Percentiles rank a stretch among this genome's conserved stretches.
Conservation (phyloP, 2,797 vertebrate genomes). For the Tapera naevia region DNA sequence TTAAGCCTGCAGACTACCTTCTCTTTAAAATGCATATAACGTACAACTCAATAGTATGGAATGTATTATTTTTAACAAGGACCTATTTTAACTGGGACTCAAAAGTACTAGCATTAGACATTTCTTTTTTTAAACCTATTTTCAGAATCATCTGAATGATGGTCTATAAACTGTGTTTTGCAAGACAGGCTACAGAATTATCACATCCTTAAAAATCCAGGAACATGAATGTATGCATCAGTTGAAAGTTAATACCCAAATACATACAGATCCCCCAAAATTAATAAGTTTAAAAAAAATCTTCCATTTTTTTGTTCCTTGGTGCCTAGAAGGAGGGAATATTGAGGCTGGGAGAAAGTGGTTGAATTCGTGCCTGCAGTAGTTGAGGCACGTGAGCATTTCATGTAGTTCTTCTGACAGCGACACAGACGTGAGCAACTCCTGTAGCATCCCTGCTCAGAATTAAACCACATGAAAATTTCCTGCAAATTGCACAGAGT, state of each 20-base stretch:
- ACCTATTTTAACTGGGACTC: conserved; percentile 62
- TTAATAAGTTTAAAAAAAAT: background rate
- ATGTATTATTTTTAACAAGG: conserved; percentile 71
- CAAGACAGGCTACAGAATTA: conserved; percentile 6
- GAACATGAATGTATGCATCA: rapidly evolving
- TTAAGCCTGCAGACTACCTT: conserved; percentile 65
- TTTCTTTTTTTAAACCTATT: background rate
- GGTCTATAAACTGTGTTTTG: conserved; percentile 44
- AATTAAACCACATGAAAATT: conserved; percentile 54
- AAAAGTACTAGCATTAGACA: conserved; percentile 60
- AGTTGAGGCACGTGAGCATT: conserved; percentile 49
- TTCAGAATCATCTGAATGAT: conserved; percentile 60
- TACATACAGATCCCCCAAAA: background rate
- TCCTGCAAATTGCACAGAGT: conserved; percentile 50
- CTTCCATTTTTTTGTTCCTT: background rate
- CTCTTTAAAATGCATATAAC: conserved; percentile 68
- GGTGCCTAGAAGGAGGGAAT: conserved; percentile 30
- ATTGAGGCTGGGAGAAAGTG: conserved; percentile 43
- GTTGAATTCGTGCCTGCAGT: conserved; percentile 40
- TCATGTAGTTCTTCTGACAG: conserved; percentile 49
- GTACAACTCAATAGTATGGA: conserved; percentile 3
- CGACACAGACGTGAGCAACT: conserved; percentile 53
- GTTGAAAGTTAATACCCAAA: background rate
- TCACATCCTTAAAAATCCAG: background rate
- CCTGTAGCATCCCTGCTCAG: conserved; percentile 57